Percentiles rank a stretch among this genome's conserved stretches.
Evolutionary conservation across 2,113 vertebrate genomes (phyloP).

Genomic region (Corythaeola cristata): DNA sequence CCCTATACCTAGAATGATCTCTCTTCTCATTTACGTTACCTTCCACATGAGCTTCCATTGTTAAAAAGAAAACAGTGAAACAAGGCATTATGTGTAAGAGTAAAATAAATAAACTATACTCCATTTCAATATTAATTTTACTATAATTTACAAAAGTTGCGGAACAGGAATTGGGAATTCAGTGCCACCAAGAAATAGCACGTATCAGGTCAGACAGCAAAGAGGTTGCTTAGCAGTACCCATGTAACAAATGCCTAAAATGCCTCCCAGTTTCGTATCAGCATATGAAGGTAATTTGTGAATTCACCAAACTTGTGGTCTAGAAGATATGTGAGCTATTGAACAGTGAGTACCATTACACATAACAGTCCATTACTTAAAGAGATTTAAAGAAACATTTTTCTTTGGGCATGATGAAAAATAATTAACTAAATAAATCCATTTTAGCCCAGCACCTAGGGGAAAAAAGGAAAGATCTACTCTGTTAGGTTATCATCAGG

Average conservation of each 20-base stretch:
- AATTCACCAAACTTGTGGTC: not conserved
- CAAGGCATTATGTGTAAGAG: accelerated
- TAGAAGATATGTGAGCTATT: not conserved
- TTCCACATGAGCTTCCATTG: not conserved
- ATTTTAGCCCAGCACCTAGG: not conserved
- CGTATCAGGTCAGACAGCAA: not conserved
- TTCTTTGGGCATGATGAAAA: not conserved
- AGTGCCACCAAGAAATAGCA: not conserved
- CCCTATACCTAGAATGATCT: not conserved
- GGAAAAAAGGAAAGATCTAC: not conserved
- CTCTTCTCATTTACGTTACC: not conserved
- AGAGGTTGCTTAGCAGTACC: not conserved
- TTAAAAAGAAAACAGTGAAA: not conserved
- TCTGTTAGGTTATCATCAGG: not conserved
- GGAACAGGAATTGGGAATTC: not conserved
- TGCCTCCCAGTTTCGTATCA: not conserved
- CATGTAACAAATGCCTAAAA: not conserved
- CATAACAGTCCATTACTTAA: not conserved
- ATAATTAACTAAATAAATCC: not conserved
- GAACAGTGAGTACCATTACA: not conserved
- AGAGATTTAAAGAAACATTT: not conserved
- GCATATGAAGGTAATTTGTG: not conserved
- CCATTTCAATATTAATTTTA: not conserved
- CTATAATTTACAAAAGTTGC: not conserved
- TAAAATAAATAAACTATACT: not conserved